These are phyloP conservation scores for rabbit (Oryctolagus cuniculus) DNA, from an alignment of 2,113 vertebrate genomes.

Conservation along the genomic window DNA sequence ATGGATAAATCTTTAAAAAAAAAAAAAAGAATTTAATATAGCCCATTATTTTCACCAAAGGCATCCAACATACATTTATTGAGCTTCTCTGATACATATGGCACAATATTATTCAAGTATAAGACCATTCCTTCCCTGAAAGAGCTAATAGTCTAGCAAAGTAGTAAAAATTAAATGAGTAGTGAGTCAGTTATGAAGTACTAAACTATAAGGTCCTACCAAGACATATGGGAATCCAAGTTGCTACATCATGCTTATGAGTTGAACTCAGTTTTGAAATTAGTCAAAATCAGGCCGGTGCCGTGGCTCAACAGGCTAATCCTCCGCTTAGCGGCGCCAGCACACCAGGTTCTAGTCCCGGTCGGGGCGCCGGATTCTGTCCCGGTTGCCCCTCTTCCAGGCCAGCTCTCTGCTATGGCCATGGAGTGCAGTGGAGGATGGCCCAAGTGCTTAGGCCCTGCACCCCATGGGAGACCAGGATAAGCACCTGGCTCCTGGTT, in stretches of 20 bases:
- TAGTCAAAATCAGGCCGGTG: not conserved
- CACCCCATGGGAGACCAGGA: too few relatives aligned
- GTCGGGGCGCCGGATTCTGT: too few relatives aligned
- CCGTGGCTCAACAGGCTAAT: too few relatives aligned
- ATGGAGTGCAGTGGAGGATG: too few relatives aligned
- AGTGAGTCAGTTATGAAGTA: not conserved
- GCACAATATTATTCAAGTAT: not conserved
- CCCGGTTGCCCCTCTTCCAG: too few relatives aligned
- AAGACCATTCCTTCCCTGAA: not conserved
- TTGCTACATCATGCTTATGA: not conserved
- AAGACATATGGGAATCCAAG: not conserved
- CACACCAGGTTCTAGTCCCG: too few relatives aligned
- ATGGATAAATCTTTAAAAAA: too few relatives aligned
- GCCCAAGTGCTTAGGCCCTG: too few relatives aligned
- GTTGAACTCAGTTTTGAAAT: not conserved
- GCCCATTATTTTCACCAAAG: not conserved
- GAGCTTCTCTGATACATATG: not conserved
- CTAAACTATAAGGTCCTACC: not conserved
- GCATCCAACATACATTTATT: not conserved
- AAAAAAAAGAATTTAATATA: constrained; percentile 9
- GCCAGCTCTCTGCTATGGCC: too few relatives aligned
- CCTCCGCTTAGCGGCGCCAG: too few relatives aligned
- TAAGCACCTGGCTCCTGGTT: too few relatives aligned
- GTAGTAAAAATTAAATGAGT: not conserved
- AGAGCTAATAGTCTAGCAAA: constrained; percentile 16